Evolutionary conservation across 1,140 invertebrate species (phyloP), one percentile per base, ranked within the genome.

Genomic region (Helicorthomorpha holstii): DNA sequence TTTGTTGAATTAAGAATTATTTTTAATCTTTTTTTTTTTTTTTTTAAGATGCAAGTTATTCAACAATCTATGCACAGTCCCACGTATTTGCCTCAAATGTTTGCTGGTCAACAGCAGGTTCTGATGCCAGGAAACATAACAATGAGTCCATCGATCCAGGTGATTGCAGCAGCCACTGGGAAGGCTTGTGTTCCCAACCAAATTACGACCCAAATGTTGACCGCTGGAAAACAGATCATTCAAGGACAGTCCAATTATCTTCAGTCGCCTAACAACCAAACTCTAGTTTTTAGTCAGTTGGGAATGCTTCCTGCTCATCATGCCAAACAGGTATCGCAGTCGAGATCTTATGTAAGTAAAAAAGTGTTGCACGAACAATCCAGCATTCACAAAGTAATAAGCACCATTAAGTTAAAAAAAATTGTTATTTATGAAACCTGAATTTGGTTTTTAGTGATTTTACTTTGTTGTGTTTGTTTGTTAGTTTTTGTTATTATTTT

Each of bases 101-200:
- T 87, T 60, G 64, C 64, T 54, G 84, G 85, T 63, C 70, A 79
- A 14, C 83, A 83, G 61, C 79, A 81, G 38, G 63, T 84, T 21
- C 66, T 88, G 7, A 83, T 88, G 76, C 82, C 83, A 1, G 76
- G 82, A 1, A 85, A 85, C 61, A 74, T 86, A 29, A 72, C 80
- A 19, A 74, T 86, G 53, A 82, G 84, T 60, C 82, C 82, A 38
- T 82, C 84, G 41, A 82, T 83, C 58, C 81, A 83, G 70, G 80
- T 82, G 55, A 49, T 49, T 24, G 81, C 84, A 3, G 85, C 85
- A 50, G 76, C 83, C 2, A 78, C 81, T 41, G 79, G 81, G 14
- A 87, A 87, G 63, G 79, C 82, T 0, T 86, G 87, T 62, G 83
- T 84, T 66, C 76, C 80, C 1, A 80, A 80, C 53, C 82, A 84